phyloP scores from a whole-genome alignment of 2,797 vertebrate species.

The Acanthornis magna region DNA sequence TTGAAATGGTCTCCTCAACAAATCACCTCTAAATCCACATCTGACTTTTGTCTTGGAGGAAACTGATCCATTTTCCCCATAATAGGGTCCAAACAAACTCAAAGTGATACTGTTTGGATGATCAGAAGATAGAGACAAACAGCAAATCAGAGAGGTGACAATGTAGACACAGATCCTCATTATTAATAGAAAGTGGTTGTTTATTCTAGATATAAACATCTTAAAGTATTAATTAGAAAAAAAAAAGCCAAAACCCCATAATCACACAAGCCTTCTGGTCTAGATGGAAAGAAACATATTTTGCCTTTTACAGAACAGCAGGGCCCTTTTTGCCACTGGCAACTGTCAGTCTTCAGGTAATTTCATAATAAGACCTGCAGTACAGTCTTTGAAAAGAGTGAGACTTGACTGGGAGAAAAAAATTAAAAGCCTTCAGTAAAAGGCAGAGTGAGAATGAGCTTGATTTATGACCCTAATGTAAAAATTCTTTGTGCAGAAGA shows the following conservation, averaged over 20 bases:
- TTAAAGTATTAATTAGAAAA: background rate
- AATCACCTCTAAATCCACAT: background rate
- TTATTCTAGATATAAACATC: background rate
- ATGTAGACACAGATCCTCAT: background rate
- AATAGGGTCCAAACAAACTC: background rate
- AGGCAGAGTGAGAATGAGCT: background rate
- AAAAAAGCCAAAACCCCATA: background rate
- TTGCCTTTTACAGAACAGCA: background rate
- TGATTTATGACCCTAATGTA: constrained; percentile 31
- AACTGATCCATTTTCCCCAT: background rate
- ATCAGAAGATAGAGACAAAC: background rate
- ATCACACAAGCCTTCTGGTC: background rate
- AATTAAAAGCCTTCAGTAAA: constrained; percentile 6
- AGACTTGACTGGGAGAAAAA: background rate
- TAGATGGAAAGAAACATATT: background rate
- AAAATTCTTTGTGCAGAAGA: constrained; percentile 10
- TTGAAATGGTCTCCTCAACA: background rate
- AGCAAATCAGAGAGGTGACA: background rate
- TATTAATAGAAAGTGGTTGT: background rate
- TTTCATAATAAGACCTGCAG: background rate
- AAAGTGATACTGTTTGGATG: background rate
- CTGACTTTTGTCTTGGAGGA: background rate
- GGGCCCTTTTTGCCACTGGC: background rate
- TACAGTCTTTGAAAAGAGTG: background rate
- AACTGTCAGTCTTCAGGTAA: constrained; percentile 6